Evolutionary conservation across 2,888 invertebrate genomes (phyloP).

Genomic region (Pristionchus arcanus): DNA sequence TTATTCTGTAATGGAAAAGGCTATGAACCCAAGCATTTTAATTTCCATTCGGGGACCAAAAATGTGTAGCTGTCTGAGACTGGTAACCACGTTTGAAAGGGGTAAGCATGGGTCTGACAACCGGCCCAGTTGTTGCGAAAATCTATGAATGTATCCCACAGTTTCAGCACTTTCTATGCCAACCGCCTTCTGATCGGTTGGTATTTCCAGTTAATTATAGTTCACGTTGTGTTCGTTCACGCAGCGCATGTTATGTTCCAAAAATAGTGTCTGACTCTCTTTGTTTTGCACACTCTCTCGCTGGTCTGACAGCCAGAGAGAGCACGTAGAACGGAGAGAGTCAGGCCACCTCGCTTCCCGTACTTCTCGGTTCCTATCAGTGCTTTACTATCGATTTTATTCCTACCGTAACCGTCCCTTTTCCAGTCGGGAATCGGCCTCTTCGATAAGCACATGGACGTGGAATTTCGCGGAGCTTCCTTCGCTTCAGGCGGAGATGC

Average conservation of each 20-base stretch:
- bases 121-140: no score
- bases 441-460: conserved; percentile 73
- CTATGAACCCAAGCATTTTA: no score
- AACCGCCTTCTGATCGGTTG: not conserved
- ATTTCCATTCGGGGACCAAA: no score
- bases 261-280: not conserved
- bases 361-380: conserved; percentile 37
- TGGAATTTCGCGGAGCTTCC: conserved; percentile 77
- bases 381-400: not conserved
- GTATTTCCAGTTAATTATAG: not conserved
- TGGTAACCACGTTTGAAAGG: no score
- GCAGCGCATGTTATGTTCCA: conserved; percentile 15
- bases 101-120: no score
- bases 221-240: conserved; percentile 46
- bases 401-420: not conserved
- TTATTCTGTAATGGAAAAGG: no score
- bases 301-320: not conserved
- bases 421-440: conserved; percentile 74
- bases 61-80: no score
- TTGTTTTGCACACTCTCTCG: not conserved
- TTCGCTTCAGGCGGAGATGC: conserved; percentile 78
- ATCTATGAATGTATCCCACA: no score
- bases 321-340: not conserved
- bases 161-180: not conserved
- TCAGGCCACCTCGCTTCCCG: not conserved